phyloP scores from a whole-genome alignment of 2,888 invertebrate genomes.

The Apocheima hispidaria region DNA sequence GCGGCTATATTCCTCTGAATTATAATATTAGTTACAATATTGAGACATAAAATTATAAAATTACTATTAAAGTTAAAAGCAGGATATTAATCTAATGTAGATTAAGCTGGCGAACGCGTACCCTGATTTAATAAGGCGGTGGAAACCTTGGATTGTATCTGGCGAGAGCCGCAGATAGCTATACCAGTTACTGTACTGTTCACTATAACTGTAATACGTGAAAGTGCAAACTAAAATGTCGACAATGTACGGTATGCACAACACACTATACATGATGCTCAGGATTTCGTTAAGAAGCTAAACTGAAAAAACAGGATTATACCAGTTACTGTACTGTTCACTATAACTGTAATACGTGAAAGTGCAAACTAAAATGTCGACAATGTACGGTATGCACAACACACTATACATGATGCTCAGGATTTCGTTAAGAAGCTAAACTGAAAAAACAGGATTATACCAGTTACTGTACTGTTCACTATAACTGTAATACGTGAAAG shows the following conservation, averaged over 20 bases:
- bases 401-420: conserved; percentile 14
- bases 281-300: not conserved
- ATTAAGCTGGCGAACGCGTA: conserved; percentile 12
- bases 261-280: conserved; percentile 16
- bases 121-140: conserved; percentile 29
- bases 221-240: conserved; percentile 42
- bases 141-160: conserved; percentile 33
- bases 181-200: conserved; percentile 25
- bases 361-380: conserved; percentile 41
- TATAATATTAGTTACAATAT: conserved; percentile 3
- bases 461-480: conserved; percentile 20
- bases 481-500: conserved; percentile 45
- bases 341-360: conserved; percentile 43
- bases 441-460: no score
- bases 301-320: no score
- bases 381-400: conserved; percentile 34
- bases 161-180: conserved; percentile 19
- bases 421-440: not conserved
- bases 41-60: conserved; percentile 14
- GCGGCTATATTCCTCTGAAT: no score
- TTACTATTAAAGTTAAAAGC: conserved; percentile 18
- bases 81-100: conserved; percentile 23
- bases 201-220: conserved; percentile 40
- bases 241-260: conserved; percentile 36
- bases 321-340: conserved; percentile 19